A percentile compares a stretch with the other conserved stretches of the same genome.
phyloP scores from a whole-genome alignment of 2,113 vertebrate genomes.

The Scartelaos histophorus region DNA sequence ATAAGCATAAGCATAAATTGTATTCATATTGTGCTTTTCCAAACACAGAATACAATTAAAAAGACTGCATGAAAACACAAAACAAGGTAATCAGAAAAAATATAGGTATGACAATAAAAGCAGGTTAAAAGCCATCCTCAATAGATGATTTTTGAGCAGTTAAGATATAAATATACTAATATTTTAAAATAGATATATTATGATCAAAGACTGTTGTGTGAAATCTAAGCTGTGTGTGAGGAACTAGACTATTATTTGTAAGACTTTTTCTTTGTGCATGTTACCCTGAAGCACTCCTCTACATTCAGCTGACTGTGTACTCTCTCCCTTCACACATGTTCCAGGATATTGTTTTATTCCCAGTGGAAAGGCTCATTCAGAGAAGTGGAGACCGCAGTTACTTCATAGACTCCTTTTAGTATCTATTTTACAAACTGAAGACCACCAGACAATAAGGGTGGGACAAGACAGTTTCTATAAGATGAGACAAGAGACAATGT shows the following conservation, averaged over 20 bases:
- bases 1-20: too few species aligned
- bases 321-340: not conserved
- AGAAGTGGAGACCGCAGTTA: not conserved
- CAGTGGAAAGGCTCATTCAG: not conserved
- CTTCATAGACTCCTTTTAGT: not conserved
- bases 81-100: too few species aligned
- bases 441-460: constrained; percentile 9
- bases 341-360: not conserved
- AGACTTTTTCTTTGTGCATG: not conserved
- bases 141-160: too few species aligned
- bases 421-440: constrained; percentile 22
- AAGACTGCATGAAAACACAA: too few species aligned
- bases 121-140: too few species aligned
- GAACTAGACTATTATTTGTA: not conserved
- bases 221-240: not conserved
- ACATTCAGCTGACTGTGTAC: not conserved
- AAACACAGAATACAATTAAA: too few species aligned
- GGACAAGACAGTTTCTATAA: too few species aligned
- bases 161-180: too few species aligned
- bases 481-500: too few species aligned
- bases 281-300: not conserved
- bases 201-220: constrained; percentile 7
- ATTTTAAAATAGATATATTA: too few species aligned
- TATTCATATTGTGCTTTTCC: too few species aligned
- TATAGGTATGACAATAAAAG: too few species aligned